Evolutionary conservation across 1,140 invertebrate species (phyloP).

Genomic region (Xylocopa sonorina): DNA sequence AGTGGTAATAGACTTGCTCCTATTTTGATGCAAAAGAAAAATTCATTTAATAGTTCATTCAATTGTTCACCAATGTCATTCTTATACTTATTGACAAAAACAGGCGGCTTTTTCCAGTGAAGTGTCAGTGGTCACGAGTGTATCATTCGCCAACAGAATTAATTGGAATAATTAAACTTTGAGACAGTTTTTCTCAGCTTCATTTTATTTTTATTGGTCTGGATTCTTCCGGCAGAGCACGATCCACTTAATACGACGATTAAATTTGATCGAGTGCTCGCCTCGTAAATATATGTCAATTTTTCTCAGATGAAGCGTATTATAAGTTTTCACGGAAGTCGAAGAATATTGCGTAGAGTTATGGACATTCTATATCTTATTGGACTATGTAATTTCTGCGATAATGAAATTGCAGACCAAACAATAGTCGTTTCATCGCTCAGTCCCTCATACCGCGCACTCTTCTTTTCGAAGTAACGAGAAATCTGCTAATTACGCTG

Average conservation of each 20-base stretch:
- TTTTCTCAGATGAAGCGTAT: no score
- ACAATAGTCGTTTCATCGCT: not conserved
- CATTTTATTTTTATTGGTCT: no score
- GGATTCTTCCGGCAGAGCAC: no score
- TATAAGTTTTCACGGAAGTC: no score
- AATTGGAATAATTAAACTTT: no score
- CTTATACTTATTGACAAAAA: not conserved
- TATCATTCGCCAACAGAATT: no score
- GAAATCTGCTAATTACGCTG: no score
- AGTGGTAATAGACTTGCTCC: not conserved
- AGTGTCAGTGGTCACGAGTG: not conserved
- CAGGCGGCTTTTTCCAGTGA: not conserved
- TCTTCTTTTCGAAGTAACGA: not conserved
- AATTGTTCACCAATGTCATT: not conserved
- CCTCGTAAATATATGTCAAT: not conserved
- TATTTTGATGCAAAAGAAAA: not conserved
- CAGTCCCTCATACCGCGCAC: not conserved
- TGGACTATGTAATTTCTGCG: not conserved
- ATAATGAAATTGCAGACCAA: slow-evolving; percentile 12
- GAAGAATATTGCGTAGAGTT: no score
- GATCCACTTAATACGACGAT: not conserved
- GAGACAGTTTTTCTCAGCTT: no score
- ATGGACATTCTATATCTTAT: slow-evolving; percentile 2
- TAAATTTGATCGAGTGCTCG: not conserved
- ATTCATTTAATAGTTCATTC: no score